Conservation (phyloP, 2,888 invertebrate species). For the Netelia melanura region DNA sequence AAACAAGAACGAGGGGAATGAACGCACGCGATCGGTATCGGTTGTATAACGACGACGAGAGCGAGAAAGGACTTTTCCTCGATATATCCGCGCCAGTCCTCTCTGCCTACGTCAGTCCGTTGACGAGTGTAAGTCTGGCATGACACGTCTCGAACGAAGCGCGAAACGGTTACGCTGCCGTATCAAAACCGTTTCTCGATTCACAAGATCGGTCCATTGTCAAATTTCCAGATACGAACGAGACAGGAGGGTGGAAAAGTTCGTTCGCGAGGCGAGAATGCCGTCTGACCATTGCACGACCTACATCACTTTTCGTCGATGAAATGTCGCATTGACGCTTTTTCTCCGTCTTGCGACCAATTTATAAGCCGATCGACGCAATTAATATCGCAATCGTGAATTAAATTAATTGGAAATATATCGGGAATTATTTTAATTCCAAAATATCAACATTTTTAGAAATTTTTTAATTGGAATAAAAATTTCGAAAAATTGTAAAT, state of each 20-base stretch:
- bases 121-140: conserved; percentile 41
- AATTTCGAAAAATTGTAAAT: no score
- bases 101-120: conserved; percentile 4
- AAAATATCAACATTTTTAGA: no score
- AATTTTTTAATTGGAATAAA: no score
- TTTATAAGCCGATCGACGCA: neutral
- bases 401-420: neutral
- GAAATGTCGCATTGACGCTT: neutral
- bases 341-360: neutral
- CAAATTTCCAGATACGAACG: conserved; percentile 77
- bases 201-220: conserved; percentile 76
- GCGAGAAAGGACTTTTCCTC: conserved; percentile 47
- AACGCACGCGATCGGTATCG: conserved; percentile 68
- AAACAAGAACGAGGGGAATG: conserved; percentile 34
- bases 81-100: neutral
- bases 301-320: conserved; percentile 8
- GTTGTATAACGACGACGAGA: conserved; percentile 71
- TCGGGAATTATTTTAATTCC: no score
- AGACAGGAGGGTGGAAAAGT: neutral
- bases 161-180: conserved; percentile 70
- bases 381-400: neutral
- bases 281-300: conserved; percentile 50
- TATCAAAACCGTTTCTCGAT: neutral
- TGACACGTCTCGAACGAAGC: conserved; percentile 60
- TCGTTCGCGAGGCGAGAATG: neutral